These are phyloP conservation scores for Eupeodes luniger DNA, from an alignment of 2,888 invertebrate genomes.

Conservation along the genomic window DNA sequence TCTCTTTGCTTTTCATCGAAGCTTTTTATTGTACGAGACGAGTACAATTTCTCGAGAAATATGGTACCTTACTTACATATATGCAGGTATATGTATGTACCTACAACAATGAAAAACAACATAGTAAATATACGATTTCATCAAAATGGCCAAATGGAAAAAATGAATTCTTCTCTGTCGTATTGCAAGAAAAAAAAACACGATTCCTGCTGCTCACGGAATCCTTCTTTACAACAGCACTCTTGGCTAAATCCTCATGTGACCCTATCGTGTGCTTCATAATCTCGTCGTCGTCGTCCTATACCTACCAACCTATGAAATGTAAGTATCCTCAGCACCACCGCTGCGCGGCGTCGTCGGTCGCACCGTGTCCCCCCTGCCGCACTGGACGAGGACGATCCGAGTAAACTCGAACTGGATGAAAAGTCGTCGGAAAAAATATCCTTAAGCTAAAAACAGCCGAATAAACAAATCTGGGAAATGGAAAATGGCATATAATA, in stretches of 20 bases:
- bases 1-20: conserved; percentile 42
- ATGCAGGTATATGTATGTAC: background rate
- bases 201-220: conserved; percentile 46
- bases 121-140: conserved; percentile 63
- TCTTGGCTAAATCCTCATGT: conserved; percentile 70
- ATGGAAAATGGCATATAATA: conserved; percentile 47
- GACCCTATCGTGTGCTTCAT: conserved; percentile 71
- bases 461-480: conserved; percentile 70
- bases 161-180: conserved; percentile 43
- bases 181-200: conserved; percentile 15
- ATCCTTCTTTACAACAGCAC: conserved; percentile 35
- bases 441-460: conserved; percentile 60
- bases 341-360: background rate
- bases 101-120: background rate
- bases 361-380: conserved; percentile 4
- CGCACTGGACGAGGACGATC: conserved; percentile 13
- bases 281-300: conserved; percentile 41
- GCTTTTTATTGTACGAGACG: conserved; percentile 18
- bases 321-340: conserved; percentile 46
- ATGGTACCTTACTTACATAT: background rate
- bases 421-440: conserved; percentile 44
- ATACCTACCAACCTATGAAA: background rate
- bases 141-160: conserved; percentile 63
- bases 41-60: conserved; percentile 7
- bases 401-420: background rate